Evolutionary conservation across 1,140 invertebrate genomes (phyloP).

Genomic region (Monochamus saltuarius): DNA sequence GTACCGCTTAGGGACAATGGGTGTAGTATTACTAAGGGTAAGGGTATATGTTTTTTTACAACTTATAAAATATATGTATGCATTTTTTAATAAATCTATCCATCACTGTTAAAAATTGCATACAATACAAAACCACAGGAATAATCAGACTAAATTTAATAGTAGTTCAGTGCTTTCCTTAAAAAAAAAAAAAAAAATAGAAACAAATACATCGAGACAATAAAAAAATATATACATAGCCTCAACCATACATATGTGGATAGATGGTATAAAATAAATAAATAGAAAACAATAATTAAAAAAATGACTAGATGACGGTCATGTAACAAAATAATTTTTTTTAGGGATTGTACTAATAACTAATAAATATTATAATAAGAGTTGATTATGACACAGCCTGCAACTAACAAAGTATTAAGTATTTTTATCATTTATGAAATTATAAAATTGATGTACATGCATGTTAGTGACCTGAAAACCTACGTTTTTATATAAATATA

Average conservation of each 20-base stretch:
- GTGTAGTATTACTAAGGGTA: slow-evolving; percentile 13
- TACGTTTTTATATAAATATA: too few relatives aligned
- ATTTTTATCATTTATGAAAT: slow-evolving; percentile 6
- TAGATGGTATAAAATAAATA: slow-evolving; percentile 5
- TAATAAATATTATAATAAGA: slow-evolving; percentile 8
- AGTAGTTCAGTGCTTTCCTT: slow-evolving; percentile 12
- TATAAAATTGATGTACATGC: too few relatives aligned
- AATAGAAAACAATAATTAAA: slow-evolving; percentile 20
- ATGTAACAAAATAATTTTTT: slow-evolving; percentile 5
- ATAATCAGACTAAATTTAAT: slow-evolving; percentile 20
- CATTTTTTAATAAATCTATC: not conserved
- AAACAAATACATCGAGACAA: not conserved
- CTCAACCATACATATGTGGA: slow-evolving; percentile 10
- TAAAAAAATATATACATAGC: slow-evolving; percentile 11
- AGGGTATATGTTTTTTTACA: too few relatives aligned
- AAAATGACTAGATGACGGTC: slow-evolving; percentile 10
- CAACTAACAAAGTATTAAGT: slow-evolving; percentile 1
- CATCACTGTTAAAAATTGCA: slow-evolving; percentile 23
- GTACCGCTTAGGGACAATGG: slow-evolving; percentile 13
- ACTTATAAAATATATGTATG: too few relatives aligned
- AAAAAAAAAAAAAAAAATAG: slow-evolving; percentile 1
- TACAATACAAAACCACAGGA: slow-evolving; percentile 22
- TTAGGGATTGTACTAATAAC: not conserved
- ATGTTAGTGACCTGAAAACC: too few relatives aligned
- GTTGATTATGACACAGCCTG: not conserved